These are phyloP conservation scores for Gymnobelideus leadbeateri DNA, from an alignment of 2,113 vertebrate genomes.

Conservation along the genomic window DNA sequence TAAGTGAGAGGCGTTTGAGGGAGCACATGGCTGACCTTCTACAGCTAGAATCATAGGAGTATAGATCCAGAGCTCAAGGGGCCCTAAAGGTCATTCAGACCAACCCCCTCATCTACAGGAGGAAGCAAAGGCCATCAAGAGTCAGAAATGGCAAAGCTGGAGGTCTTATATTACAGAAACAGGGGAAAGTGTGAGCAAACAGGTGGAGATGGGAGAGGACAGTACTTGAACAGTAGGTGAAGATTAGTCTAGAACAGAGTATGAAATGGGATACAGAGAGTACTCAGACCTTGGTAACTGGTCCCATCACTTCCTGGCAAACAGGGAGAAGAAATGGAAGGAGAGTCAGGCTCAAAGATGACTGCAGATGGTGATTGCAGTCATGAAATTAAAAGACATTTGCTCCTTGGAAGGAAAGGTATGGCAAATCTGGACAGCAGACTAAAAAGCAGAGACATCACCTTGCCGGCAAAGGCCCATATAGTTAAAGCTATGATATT, in stretches of 20 bases:
- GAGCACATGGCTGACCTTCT: background rate
- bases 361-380: background rate
- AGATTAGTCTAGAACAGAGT: background rate
- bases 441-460: background rate
- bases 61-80: background rate
- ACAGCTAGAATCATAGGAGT: background rate
- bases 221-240: background rate
- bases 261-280: background rate
- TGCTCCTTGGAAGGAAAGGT: background rate
- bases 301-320: background rate
- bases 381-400: background rate
- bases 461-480: background rate
- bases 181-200: background rate
- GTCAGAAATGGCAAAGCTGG: background rate
- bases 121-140: background rate
- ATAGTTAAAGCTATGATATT: background rate
- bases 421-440: background rate
- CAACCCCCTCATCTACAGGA: background rate
- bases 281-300: background rate
- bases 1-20: background rate
- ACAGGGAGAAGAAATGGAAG: background rate
- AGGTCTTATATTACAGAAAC: background rate
- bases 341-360: background rate
- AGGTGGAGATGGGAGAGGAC: background rate
- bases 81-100: background rate